Evolutionary conservation across 2,113 vertebrate genomes (phyloP).

Genomic region (Trogon melanurus): DNA sequence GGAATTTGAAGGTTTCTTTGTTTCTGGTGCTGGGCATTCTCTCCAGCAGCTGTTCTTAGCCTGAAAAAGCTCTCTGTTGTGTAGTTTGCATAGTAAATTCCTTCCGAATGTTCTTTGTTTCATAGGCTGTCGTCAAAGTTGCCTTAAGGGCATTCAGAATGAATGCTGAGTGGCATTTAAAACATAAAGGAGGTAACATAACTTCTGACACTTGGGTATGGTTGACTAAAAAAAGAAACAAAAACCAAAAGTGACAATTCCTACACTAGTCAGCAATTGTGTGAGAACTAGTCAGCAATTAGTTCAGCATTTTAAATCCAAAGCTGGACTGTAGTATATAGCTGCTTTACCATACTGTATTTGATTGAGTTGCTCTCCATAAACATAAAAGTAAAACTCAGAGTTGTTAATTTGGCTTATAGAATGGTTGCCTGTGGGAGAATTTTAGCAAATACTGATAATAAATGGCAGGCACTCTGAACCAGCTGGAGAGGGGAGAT

Average conservation of each 20-base stretch:
- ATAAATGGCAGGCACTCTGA: background rate
- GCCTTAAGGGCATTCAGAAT: background rate
- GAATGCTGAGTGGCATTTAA: background rate
- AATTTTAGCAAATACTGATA: background rate
- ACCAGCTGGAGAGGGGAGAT: background rate
- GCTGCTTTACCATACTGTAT: background rate
- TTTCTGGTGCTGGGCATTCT: background rate
- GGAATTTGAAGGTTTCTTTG: background rate
- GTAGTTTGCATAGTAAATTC: background rate
- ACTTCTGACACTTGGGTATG: background rate
- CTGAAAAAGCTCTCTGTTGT: background rate
- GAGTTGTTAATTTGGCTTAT: background rate
- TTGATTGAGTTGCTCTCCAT: background rate
- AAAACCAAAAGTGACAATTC: background rate
- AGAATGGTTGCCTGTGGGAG: background rate
- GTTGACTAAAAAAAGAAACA: background rate
- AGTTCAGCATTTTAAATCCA: too few species aligned
- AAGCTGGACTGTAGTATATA: background rate
- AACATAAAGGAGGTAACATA: background rate
- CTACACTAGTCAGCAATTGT: background rate
- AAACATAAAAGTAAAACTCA: background rate
- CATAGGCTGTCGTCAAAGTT: background rate
- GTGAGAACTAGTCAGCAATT: background rate
- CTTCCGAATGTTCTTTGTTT: background rate
- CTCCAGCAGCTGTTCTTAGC: background rate